phyloP scores from a whole-genome alignment of 2,888 invertebrate species.

The Vanessa cardui region DNA sequence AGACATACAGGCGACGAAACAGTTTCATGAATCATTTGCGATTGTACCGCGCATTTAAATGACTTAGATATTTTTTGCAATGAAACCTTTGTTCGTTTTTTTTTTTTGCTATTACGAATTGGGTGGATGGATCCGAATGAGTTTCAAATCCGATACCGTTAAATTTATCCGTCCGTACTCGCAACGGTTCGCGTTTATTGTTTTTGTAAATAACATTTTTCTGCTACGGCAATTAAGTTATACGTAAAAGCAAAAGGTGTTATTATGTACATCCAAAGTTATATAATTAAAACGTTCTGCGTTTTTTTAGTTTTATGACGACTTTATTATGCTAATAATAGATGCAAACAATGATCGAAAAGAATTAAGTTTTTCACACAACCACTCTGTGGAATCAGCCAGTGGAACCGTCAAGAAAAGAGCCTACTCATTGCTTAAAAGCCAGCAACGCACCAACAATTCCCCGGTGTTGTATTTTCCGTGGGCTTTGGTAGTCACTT shows the following conservation, averaged over 20 bases:
- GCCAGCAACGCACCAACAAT: no score
- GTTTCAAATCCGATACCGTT: conserved; percentile 15
- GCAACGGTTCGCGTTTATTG: conserved; percentile 15
- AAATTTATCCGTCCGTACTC: conserved; percentile 7
- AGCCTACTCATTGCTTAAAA: no score
- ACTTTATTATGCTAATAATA: no score
- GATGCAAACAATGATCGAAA: neutral
- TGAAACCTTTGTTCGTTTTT: neutral
- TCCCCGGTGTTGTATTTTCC: no score
- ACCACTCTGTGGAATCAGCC: no score
- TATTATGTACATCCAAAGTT: neutral
- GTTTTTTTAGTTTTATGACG: no score
- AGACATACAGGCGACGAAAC: neutral
- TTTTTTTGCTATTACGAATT: conserved; percentile 3
- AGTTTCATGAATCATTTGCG: neutral
- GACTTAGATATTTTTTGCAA: neutral
- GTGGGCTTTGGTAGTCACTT: no score
- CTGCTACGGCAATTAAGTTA: neutral
- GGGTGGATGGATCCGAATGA: conserved; percentile 2
- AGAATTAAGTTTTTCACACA: neutral
- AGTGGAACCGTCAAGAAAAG: no score
- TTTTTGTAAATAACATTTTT: neutral
- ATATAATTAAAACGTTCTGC: neutral
- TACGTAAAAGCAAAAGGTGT: neutral
- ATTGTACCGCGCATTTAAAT: neutral